phyloP scores from a whole-genome alignment of 2,113 vertebrate genomes.

The Pachyramphus minor region DNA sequence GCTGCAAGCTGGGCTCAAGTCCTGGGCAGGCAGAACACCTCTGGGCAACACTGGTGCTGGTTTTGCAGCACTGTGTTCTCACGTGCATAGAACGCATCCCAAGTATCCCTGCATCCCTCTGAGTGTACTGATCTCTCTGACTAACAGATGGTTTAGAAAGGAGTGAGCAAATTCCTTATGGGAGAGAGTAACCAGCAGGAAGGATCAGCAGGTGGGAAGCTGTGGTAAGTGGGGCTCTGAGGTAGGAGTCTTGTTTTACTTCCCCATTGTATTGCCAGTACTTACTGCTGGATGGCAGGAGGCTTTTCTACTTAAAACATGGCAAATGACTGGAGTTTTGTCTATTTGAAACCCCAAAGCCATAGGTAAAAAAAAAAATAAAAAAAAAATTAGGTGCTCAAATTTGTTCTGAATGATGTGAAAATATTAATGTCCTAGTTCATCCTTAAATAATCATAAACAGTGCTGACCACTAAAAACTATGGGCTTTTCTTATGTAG shows the following conservation, averaged over 20 bases:
- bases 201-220: background rate
- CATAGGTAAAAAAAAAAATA: background rate
- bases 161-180: background rate
- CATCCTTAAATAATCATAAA: background rate
- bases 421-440: background rate
- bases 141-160: background rate
- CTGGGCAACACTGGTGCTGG: background rate
- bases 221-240: background rate
- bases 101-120: background rate
- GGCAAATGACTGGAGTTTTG: background rate
- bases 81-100: rapidly evolving
- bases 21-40: background rate
- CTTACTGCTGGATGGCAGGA: background rate
- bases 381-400: background rate
- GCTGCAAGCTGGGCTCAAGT: background rate
- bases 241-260: background rate
- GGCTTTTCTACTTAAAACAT: background rate
- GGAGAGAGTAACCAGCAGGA: background rate
- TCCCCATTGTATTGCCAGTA: background rate
- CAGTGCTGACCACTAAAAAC: background rate
- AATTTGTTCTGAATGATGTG: background rate
- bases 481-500: background rate
- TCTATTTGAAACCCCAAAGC: background rate
- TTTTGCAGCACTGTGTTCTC: background rate
- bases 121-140: background rate